Percentiles rank a stretch among this genome's conserved stretches.
These are phyloP conservation scores for Camponotus floridanus DNA, from an alignment of 1,140 invertebrate species.

Conservation along the genomic window DNA sequence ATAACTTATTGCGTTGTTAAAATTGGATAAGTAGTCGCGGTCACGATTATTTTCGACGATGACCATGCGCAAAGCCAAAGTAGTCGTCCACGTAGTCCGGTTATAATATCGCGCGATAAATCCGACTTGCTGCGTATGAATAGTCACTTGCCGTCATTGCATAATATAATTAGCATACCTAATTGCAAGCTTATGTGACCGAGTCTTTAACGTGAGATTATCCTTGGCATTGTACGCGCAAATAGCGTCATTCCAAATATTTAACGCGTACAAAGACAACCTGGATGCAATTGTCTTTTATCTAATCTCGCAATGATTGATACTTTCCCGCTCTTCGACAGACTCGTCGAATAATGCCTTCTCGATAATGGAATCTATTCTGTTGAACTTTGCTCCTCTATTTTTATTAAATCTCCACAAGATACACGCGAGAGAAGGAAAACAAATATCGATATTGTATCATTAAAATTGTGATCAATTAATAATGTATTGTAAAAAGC, in stretches of 20 bases:
- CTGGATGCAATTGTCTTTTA: conserved; percentile 29
- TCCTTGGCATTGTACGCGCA: not conserved
- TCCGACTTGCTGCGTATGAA: not conserved
- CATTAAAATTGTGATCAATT: not conserved
- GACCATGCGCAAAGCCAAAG: not conserved
- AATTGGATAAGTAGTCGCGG: conserved; percentile 37
- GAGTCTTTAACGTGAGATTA: not conserved
- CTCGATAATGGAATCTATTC: not conserved
- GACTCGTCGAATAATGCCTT: not conserved
- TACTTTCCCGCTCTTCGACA: not conserved
- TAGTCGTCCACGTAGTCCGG: not conserved
- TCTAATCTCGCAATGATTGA: conserved; percentile 50
- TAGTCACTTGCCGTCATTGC: not conserved
- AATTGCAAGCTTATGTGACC: not conserved
- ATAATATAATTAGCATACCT: conserved; percentile 31
- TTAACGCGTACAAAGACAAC: not conserved
- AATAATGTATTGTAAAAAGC: not conserved
- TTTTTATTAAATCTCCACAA: not conserved
- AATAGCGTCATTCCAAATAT: conserved; percentile 7
- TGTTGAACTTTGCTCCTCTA: not conserved
- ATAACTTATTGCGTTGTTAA: conserved; percentile 31
- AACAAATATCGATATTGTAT: not conserved
- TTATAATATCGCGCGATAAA: conserved; percentile 13
- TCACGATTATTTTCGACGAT: conserved; percentile 62
- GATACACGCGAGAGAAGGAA: not conserved